Evolutionary conservation across 64 coral and sea anemone species (phyloP), one percentile per base, ranked within the genome.

Genomic region (Catalaphyllia jardinei): DNA sequence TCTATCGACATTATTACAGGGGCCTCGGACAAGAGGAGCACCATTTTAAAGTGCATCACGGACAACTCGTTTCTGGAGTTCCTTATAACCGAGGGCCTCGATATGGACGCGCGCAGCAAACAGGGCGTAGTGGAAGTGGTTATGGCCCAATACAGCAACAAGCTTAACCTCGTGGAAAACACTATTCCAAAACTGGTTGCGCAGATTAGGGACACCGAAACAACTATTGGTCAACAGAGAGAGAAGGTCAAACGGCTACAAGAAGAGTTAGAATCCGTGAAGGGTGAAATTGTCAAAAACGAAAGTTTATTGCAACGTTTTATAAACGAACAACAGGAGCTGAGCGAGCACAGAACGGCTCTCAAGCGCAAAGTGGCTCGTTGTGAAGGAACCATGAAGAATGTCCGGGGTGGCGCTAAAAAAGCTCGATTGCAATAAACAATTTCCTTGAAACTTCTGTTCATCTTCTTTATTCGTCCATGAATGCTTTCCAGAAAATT

Each of bases 1-100:
- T 24, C 62, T 17, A 9, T 71, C 63, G 81, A 83, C 29, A 13
- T 39, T 42, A 42, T 22, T 42, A 18, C 1, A 3, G 79, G 19
- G 60, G 19, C 29, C 61, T 67, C 59, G 20, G 31, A 85, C 12
- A 39, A 85, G 18, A 84, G 24, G 22, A 85, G 81, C 35, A 85
- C 81, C n/a, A 85, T 85, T 28, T 85, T 85, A 24, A 85, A 71
- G 62, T 85, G 81, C 63, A 85, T 85, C 60, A 85, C 81, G 69
- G 81, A 85, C 63, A 85, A 85, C 64, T 71, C 81, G 6, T 85
- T 85, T 33, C 20, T 85, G 20, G 81, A 85, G 81, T 85, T 85
- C 62, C 81, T 85, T 22, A 85, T 85, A 42, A 85, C 39, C 62
- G 81, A 85, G 63, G 81, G 81, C 22, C 81, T 85, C 24, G 81